These are phyloP conservation scores for Aulostomus chinensis DNA, from an alignment of 2,797 vertebrate species.

Conservation along the genomic window DNA sequence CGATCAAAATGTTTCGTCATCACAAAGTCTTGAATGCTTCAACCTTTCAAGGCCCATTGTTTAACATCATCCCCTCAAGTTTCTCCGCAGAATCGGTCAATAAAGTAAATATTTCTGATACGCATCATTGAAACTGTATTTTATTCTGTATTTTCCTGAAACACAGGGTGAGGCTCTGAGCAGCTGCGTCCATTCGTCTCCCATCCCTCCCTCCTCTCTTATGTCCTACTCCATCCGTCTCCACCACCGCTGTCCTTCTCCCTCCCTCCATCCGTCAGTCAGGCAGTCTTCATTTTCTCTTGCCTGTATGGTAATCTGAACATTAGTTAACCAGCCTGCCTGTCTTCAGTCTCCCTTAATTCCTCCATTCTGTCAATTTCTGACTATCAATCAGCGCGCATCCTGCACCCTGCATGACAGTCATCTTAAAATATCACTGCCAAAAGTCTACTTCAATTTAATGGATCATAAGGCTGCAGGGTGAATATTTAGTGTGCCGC, in stretches of 20 bases:
- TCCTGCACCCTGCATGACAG: constrained; percentile 23
- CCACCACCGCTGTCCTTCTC: background rate
- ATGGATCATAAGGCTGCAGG: constrained; percentile 64
- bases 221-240: background rate
- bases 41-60: no score
- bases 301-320: background rate
- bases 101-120: no score
- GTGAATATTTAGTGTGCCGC: constrained; percentile 60
- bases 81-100: no score
- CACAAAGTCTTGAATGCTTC: no score
- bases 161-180: no score
- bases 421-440: constrained; percentile 63
- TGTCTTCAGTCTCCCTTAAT: constrained; percentile 29
- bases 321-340: constrained; percentile 24
- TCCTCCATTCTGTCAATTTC: constrained; percentile 43
- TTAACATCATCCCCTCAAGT: no score
- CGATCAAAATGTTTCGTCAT: no score
- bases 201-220: constrained; percentile 2
- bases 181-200: no score
- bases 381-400: constrained; percentile 48
- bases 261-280: constrained; percentile 28
- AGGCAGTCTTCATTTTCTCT: constrained; percentile 2
- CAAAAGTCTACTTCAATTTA: constrained; percentile 70
- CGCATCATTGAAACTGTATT: no score
- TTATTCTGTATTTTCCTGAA: no score